phyloP scores from a whole-genome alignment of 2,888 invertebrate genomes.

The Harpalus rubripes region DNA sequence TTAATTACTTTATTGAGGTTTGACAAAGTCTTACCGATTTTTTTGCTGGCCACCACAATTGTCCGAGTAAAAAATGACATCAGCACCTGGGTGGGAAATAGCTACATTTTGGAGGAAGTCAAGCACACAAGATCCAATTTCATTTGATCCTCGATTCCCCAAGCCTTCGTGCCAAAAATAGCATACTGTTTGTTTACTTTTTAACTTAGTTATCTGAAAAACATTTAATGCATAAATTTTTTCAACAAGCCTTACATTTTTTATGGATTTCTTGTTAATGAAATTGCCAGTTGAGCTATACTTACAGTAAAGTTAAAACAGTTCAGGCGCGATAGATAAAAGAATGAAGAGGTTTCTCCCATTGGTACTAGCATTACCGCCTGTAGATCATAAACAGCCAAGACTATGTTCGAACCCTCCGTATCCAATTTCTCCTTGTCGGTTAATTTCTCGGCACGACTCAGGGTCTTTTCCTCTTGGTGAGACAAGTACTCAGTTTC shows the following conservation, averaged over 20 bases:
- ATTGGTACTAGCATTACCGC: conserved; percentile 22
- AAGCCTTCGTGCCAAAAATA: conserved; percentile 11
- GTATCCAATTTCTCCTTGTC: neutral
- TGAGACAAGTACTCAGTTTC: neutral
- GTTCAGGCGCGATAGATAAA: too few relatives aligned
- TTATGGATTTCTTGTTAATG: neutral
- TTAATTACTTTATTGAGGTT: too few relatives aligned
- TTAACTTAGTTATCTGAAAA: conserved; percentile 18
- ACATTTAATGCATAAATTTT: neutral
- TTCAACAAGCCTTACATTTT: neutral
- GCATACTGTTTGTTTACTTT: neutral
- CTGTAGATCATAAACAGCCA: conserved; percentile 3
- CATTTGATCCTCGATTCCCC: neutral
- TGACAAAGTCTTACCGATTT: neutral
- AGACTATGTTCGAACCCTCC: neutral
- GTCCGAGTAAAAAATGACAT: too few relatives aligned
- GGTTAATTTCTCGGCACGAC: neutral
- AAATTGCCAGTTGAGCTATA: conserved; percentile 18
- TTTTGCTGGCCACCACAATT: too few relatives aligned
- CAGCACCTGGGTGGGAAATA: too few relatives aligned
- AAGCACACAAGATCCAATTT: conserved; percentile 11
- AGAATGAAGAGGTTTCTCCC: conserved; percentile 2
- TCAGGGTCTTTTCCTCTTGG: conserved; percentile 2
- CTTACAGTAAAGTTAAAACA: conserved; percentile 35
- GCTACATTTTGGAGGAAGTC: conserved; percentile 2